Base-by-base conservation (phyloP, 2,888 invertebrate species). In the Choreutis nemorana region DNA sequence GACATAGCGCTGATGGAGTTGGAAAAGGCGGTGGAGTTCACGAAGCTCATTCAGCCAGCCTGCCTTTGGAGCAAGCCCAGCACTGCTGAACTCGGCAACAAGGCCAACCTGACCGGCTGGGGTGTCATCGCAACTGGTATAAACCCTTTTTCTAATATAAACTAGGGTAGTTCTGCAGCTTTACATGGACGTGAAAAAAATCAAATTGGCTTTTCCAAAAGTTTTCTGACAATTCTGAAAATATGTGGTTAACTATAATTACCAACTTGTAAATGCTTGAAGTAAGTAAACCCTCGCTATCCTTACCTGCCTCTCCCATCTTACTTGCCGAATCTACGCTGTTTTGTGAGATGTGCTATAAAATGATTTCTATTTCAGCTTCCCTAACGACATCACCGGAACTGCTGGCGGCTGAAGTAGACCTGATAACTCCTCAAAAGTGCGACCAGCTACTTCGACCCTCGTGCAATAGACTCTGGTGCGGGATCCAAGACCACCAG, bases 1-100 rank as follows among this genome's bases (percentile, higher is more conserved):
- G 72, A 71, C 25, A 60, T 71, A 31, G 70, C 68, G 0, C 35
- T 71, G 6, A 45, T 72, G 34, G 53, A 67, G 33, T 20, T 72
- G 7, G 43, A 47, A 2, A 26, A 32, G 1, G 29, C 28, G 1
- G 40, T 66, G 1, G 14, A n/a, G 0, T 63, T 70, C 32, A 48
- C 41, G 2, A 37, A 29, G 11, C 40, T 39, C 14, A 32, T 64
- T 3, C 60, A 61, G 28, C 71, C 72, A 2, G 68, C 65, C 4
- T 72, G 72, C 30, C 32, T 72, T 12, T 67, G 58, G 58, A 36
- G 36, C 0, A 37, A 37, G 6, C 38, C 33, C 7, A 44, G 58
- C 28, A 45, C 40, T 0, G 40, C 29, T 18, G 30, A 20, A 1
- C 38, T 58, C 11, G 56, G 54, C 0, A 32, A 14, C 0, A 33